phyloP scores from a whole-genome alignment of 2,113 vertebrate genomes.

The Actenoides hombroni region DNA sequence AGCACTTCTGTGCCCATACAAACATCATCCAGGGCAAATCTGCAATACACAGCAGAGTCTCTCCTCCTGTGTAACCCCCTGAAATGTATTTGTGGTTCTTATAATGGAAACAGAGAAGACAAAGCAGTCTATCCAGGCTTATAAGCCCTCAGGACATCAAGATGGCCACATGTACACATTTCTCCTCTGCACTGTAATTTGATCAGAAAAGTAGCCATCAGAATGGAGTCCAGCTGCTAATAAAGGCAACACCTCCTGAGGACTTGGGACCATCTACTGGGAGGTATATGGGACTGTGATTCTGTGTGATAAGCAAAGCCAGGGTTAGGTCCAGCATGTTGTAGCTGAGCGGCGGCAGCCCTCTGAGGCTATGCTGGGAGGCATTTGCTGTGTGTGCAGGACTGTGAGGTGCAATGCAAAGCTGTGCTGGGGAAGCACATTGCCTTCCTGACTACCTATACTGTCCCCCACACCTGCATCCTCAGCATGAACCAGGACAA shows the following conservation, averaged over 20 bases:
- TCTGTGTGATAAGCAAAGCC: neutral
- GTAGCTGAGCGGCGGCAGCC: neutral
- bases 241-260: neutral
- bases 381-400: neutral
- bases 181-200: neutral
- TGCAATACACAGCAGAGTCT: neutral
- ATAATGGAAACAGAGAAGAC: neutral
- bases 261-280: neutral
- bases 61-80: neutral
- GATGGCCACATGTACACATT: neutral
- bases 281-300: neutral
- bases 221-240: neutral
- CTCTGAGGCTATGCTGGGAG: neutral
- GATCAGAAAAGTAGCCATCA: neutral
- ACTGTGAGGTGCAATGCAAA: neutral
- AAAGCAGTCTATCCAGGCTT: neutral
- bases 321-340: neutral
- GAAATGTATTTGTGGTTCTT: neutral
- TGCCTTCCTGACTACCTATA: neutral
- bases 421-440: neutral
- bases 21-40: neutral
- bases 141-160: neutral
- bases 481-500: neutral
- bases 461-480: neutral
- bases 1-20: neutral